phyloP scores from a whole-genome alignment of 2,888 invertebrate genomes.

The Hydropsyche betteni region DNA sequence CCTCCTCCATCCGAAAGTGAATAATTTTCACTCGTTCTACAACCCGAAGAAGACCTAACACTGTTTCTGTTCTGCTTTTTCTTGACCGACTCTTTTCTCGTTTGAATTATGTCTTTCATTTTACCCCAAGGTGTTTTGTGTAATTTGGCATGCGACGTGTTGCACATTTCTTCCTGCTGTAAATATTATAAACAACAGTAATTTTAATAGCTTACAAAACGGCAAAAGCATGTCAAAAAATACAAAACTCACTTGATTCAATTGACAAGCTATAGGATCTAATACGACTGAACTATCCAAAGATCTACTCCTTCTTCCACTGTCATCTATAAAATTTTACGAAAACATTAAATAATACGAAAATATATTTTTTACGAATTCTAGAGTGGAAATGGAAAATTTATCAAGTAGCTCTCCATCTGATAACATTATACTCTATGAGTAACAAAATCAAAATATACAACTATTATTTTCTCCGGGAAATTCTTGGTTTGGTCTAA shows the following conservation, averaged over 20 bases:
- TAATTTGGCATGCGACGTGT: slow-evolving; percentile 65
- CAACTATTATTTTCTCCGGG: too few relatives aligned
- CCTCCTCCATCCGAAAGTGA: slow-evolving; percentile 65
- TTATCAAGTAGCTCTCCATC: too few relatives aligned
- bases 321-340: slow-evolving; percentile 45
- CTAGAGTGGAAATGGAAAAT: too few relatives aligned
- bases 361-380: too few relatives aligned
- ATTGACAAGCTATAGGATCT: slow-evolving; percentile 44
- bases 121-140: slow-evolving; percentile 80
- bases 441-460: too few relatives aligned
- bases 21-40: slow-evolving; percentile 57
- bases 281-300: slow-evolving; percentile 49
- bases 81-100: slow-evolving; percentile 73
- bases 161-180: slow-evolving; percentile 65
- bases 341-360: too few relatives aligned
- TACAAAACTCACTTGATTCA: slow-evolving; percentile 44
- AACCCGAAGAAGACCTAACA: slow-evolving; percentile 61
- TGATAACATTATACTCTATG: too few relatives aligned
- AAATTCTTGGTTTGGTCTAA: not conserved
- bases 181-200: slow-evolving; percentile 34
- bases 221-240: not conserved
- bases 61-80: slow-evolving; percentile 64
- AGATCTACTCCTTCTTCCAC: slow-evolving; percentile 45
- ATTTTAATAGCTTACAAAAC: not conserved
- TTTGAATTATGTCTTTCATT: slow-evolving; percentile 80